These are phyloP conservation scores for Anas capensis DNA, from an alignment of 2,797 vertebrate species.

Conservation along the genomic window DNA sequence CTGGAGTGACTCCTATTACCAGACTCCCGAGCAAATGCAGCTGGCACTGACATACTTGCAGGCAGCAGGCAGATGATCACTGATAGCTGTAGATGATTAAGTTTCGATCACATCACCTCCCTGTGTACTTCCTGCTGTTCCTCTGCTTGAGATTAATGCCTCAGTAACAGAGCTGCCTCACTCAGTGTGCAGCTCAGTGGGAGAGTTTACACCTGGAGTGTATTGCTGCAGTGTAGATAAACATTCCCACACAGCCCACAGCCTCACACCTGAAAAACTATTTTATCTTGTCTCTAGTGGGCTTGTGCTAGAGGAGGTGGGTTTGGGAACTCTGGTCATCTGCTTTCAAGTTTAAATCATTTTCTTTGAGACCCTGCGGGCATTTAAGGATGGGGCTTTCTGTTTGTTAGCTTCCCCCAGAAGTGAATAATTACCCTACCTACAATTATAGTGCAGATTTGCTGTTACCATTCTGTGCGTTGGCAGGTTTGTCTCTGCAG, in stretches of 20 bases:
- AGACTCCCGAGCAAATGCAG: neutral
- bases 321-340: neutral
- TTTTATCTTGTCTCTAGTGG: neutral
- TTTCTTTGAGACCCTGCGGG: neutral
- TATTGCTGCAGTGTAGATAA: neutral
- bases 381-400: constrained; percentile 3
- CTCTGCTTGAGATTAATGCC: constrained; percentile 15
- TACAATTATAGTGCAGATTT: neutral
- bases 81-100: neutral
- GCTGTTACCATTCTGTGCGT: neutral
- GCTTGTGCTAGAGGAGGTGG: neutral
- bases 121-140: neutral
- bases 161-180: neutral
- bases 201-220: neutral
- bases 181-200: neutral
- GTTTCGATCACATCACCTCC: constrained; percentile 6
- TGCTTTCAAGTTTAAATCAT: neutral
- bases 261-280: neutral
- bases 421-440: constrained; percentile 14
- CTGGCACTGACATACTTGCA: neutral
- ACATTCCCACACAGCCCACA: neutral
- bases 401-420: neutral
- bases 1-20: neutral
- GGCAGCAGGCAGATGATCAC: neutral
- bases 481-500: constrained; percentile 55